Evolutionary conservation across 2,888 invertebrate genomes (phyloP), one percentile per base, ranked within the genome.

Genomic region (Stomorhina lunata): DNA sequence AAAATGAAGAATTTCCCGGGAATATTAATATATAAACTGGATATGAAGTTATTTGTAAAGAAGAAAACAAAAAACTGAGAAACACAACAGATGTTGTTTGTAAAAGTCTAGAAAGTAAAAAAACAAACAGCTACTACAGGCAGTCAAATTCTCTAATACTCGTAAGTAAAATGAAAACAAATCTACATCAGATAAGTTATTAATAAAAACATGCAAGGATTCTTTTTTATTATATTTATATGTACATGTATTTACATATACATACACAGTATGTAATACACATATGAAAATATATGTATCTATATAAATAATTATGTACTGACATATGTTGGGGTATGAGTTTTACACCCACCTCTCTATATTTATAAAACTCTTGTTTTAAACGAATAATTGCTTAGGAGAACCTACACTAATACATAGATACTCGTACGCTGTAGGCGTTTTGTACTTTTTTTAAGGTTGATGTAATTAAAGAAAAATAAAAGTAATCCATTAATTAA

Each of bases 1-100:
- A 85, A 0, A 15, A 1, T 10, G 2, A 45, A 29, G 29, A 22
- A 53, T 55, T 59, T 32, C 37, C 75, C 53, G 63, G 75, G 73
- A 53, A 63, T 53, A 32, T 17, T 0, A 25, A 43, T 6, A 32
- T 17, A 34, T n/a, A 6, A 12, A 43, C 12, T 9, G 17, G 12
- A 34, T 9, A 40, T 43, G 10, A 40, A 40, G 37, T 2, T 50
- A n/a, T 37, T 12, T 10, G 2, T 29, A n/a, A 53, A n/a, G 12
- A n/a, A 7, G 5, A 27, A 10, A 15, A 32, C 10, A 48, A 48
- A 57, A 43, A n/a, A 15, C 6, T 0, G 37, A 5, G 12, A 40
- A 53, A 32, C 5, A 12, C 4, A 55, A 1, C 4, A 69, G 15
- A 40, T 29, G 10, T 57, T 43, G 7, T 55, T 27, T 12, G 6